These are phyloP conservation scores for Alcedo atthis DNA, from an alignment of 2,797 vertebrate genomes.

Conservation along the genomic window DNA sequence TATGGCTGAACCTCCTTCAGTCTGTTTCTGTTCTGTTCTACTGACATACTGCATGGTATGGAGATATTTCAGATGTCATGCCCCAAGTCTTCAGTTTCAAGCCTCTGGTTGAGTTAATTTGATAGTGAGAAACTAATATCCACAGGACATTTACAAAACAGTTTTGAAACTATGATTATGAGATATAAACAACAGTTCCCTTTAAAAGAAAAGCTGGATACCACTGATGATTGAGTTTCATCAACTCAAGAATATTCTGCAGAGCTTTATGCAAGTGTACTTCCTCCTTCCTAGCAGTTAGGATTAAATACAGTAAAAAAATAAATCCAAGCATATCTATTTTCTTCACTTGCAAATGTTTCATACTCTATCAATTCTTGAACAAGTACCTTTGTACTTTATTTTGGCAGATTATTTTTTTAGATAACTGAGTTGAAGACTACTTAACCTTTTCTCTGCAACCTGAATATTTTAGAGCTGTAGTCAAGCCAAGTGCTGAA, in stretches of 20 bases:
- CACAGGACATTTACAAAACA: neutral
- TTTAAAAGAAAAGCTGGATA: neutral
- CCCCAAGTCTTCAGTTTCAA: neutral
- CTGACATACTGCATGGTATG: neutral
- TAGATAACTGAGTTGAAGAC: neutral
- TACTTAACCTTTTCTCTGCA: neutral
- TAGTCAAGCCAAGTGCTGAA: neutral
- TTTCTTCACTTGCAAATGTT: neutral
- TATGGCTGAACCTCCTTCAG: neutral
- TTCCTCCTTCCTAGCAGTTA: neutral
- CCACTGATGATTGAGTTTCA: neutral
- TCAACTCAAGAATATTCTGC: neutral
- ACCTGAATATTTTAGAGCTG: neutral
- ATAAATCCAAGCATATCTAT: neutral
- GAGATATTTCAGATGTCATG: neutral
- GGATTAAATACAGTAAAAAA: neutral
- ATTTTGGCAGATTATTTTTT: neutral
- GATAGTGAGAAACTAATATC: neutral
- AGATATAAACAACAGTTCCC: neutral
- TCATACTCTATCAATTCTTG: neutral
- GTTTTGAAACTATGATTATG: neutral
- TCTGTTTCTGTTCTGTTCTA: neutral
- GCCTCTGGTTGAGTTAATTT: neutral
- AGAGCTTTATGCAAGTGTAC: neutral
- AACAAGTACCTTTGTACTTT: neutral